Conservation (phyloP, 1,140 invertebrate species). For the Sipha flava region DNA sequence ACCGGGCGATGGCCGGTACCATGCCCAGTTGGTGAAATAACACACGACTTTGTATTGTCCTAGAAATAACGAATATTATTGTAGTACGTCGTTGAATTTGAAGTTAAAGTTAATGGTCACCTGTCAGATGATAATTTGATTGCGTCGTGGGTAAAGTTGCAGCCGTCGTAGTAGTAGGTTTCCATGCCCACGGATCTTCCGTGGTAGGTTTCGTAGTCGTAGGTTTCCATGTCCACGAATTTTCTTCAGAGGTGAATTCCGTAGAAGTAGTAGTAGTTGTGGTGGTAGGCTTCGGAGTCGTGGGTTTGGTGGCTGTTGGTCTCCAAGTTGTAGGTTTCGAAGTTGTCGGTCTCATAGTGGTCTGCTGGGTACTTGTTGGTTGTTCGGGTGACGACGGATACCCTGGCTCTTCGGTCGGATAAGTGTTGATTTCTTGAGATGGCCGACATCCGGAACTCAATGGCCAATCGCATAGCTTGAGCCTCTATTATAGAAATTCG, state of each 20-base stretch:
- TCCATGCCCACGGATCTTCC: constrained; percentile 37
- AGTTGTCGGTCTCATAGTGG: constrained; percentile 19
- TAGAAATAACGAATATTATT: background rate
- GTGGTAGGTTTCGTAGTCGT: constrained; percentile 22
- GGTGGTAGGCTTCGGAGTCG: constrained; percentile 29
- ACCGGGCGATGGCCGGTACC: constrained; percentile 73
- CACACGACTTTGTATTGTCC: constrained; percentile 66
- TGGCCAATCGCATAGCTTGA: constrained; percentile 71
- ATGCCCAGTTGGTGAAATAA: constrained; percentile 92
- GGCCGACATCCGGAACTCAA: constrained; percentile 55
- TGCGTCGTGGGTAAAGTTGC: constrained; percentile 19
- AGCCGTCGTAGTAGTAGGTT: constrained; percentile 38
- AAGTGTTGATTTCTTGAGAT: constrained; percentile 9
- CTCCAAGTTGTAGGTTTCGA: constrained; percentile 20
- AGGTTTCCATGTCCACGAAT: constrained; percentile 33
- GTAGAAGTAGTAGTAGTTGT: constrained; percentile 41
- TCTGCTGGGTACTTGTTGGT: constrained; percentile 35
- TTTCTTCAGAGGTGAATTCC: constrained; percentile 40
- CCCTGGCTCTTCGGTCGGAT: background rate
- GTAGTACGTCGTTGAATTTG: background rate
- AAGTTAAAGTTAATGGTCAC: background rate
- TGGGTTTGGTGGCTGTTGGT: constrained; percentile 11
- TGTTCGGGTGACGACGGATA: background rate
- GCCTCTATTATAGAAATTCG: too few relatives aligned
- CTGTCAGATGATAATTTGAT: constrained; percentile 22